Percentiles rank a stretch among this genome's conserved stretches.
phyloP scores from a whole-genome alignment of 1,140 invertebrate genomes.

The Drosophila equinoxialis region DNA sequence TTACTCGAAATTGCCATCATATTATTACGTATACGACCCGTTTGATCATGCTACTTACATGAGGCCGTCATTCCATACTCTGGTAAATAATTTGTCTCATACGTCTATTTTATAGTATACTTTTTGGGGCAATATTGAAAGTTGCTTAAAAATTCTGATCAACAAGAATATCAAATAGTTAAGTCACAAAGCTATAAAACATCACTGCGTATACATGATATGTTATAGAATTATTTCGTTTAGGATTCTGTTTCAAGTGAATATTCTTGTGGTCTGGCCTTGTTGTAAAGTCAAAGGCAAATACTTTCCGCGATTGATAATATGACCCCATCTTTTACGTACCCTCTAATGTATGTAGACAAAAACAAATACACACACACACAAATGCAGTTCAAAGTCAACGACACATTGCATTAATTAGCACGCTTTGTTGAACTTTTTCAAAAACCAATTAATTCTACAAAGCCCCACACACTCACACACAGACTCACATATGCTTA shows the following conservation, averaged over 20 bases:
- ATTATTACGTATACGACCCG: background rate
- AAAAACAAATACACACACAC: background rate
- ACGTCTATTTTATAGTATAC: too few species aligned
- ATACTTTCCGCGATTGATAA: background rate
- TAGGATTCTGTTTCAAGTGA: background rate
- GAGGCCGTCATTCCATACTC: too few species aligned
- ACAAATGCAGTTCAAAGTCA: constrained; percentile 61
- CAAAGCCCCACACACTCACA: constrained; percentile 34
- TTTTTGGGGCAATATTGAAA: too few species aligned
- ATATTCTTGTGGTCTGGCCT: background rate
- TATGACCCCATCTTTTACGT: background rate
- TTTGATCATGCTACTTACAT: too few species aligned
- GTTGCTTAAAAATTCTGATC: too few species aligned
- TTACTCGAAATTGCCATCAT: background rate
- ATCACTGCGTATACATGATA: background rate
- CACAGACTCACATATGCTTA: constrained; percentile 21
- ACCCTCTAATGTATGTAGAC: background rate
- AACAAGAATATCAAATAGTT: background rate
- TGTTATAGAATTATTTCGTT: background rate
- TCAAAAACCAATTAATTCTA: constrained; percentile 78
- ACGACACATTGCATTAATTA: constrained; percentile 71
- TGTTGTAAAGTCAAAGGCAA: background rate
- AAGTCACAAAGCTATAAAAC: background rate
- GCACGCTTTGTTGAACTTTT: constrained; percentile 79
- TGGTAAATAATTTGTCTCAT: too few species aligned